Evolutionary conservation across 2,113 vertebrate species (phyloP), one percentile per base, ranked within the genome.

Genomic region (Recurvirostra avosetta): DNA sequence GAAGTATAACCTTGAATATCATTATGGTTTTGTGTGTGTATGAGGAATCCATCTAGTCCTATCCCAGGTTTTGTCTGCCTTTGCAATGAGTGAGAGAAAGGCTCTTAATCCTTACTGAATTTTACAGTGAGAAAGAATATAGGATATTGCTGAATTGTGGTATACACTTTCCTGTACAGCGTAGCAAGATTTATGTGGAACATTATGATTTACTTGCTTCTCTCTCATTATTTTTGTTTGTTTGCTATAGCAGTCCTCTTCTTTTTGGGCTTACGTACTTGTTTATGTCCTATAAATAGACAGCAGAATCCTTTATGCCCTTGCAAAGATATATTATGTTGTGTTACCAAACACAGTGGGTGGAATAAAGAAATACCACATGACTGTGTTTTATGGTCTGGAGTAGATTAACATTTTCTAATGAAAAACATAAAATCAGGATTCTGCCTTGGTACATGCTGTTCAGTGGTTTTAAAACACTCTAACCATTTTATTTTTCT

Each of bases 341-440:
- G 32, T 59, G 38, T 80, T 86, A 67, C 76, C 74, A 88, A 84
- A 40, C 25, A 72, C 34, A 71, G 13, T 30, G 84, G 16, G 25
- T 81, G 43, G 78, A 93, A 49, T 89, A 65, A 74, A 81, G n/a
- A 81, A 87, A 53, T 68, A 50, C 19, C 45, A 43, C 30, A 10
- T 83, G 40, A 15, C n/a, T 92, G 12, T 67, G 38, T 34, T 92
- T 91, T 72, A n/a, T 67, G 56, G 61, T 91, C 56, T 94, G 97
- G 94, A 96, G 30, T 19, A 92, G 66, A 86, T 88, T 59, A 94
- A 49, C 53, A 32, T 78, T 87, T 85, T 84, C 74, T 71, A 94
- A 96, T 96, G 67, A 90, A 86, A 96, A 96, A 71, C 93, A 86
- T 92, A 52, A 92, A 68, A 56, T 70, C 70, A 62, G 56, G 29